Percentiles rank a stretch among this genome's conserved stretches.
Conservation (phyloP, 2,888 invertebrate genomes). For the Sphecodes monilicornis region DNA sequence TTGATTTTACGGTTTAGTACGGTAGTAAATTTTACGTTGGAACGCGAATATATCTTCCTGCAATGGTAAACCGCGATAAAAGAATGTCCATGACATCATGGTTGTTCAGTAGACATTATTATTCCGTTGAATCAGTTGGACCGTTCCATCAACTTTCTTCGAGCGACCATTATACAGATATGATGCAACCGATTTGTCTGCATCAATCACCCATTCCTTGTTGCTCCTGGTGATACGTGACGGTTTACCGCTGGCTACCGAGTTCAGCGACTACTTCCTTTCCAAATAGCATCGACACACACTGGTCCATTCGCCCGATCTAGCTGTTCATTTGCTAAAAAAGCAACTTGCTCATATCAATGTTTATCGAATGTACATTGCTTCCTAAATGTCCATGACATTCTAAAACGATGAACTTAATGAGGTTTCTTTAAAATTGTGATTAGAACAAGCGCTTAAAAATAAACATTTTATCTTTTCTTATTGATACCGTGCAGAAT, state of each 20-base stretch:
- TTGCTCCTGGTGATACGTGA: neutral
- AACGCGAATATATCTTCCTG: slow-evolving; percentile 27
- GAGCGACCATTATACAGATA: slow-evolving; percentile 9
- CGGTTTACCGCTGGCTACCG: neutral
- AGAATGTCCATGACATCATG: neutral
- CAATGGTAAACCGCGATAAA: neutral
- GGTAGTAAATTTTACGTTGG: slow-evolving; percentile 38
- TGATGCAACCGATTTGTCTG: slow-evolving; percentile 27
- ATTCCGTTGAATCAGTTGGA: neutral
- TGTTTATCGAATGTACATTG: too few relatives aligned
- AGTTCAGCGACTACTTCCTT: neutral
- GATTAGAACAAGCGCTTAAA: too few relatives aligned
- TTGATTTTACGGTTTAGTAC: slow-evolving; percentile 34
- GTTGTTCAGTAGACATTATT: neutral
- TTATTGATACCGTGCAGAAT: too few relatives aligned
- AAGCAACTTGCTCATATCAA: too few relatives aligned
- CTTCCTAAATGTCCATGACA: too few relatives aligned
- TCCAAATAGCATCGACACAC: slow-evolving; percentile 20
- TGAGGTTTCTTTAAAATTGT: too few relatives aligned
- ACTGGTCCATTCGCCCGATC: too few relatives aligned
- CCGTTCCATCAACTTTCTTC: slow-evolving; percentile 29
- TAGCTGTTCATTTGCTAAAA: too few relatives aligned
- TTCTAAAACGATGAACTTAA: too few relatives aligned
- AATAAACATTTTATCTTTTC: too few relatives aligned
- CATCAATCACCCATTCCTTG: slow-evolving; percentile 29